Percentiles rank a stretch among this genome's conserved stretches.
phyloP scores from a whole-genome alignment of 2,113 vertebrate species.

The Lagopus leucura region DNA sequence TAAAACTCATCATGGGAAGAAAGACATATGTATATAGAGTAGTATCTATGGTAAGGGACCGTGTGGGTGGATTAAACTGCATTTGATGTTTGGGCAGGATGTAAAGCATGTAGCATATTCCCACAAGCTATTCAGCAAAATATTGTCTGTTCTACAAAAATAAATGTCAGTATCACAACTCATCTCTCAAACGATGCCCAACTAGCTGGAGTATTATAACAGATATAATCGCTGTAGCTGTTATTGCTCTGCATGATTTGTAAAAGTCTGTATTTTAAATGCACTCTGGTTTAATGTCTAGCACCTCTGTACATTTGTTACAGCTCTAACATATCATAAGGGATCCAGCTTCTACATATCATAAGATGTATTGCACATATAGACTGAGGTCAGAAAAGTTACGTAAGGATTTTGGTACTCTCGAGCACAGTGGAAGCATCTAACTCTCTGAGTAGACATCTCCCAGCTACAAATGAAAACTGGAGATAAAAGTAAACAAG shows the following conservation, averaged over 20 bases:
- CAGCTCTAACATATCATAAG: too few relatives aligned
- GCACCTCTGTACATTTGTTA: not conserved
- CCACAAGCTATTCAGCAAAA: not conserved
- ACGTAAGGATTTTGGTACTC: not conserved
- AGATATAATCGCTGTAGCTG: not conserved
- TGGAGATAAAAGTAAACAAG: not conserved
- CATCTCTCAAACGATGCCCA: not conserved
- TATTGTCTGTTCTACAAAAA: not conserved
- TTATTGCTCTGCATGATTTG: not conserved
- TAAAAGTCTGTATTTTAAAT: not conserved
- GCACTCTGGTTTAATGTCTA: not conserved
- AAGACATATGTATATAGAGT: not conserved
- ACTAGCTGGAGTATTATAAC: not conserved
- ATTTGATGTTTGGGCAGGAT: not conserved
- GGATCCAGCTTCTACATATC: not conserved
- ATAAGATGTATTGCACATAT: rapidly evolving
- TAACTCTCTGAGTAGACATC: not conserved
- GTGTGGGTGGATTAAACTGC: not conserved
- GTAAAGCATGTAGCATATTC: not conserved
- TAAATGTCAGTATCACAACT: not conserved
- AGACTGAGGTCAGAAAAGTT: not conserved
- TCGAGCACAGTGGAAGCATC: not conserved
- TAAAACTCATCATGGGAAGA: not conserved
- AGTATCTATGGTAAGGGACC: not conserved
- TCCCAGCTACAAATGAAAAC: not conserved